Base-by-base conservation (phyloP, 1,140 invertebrate genomes). In the Ditylenchus dipsaci region DNA sequence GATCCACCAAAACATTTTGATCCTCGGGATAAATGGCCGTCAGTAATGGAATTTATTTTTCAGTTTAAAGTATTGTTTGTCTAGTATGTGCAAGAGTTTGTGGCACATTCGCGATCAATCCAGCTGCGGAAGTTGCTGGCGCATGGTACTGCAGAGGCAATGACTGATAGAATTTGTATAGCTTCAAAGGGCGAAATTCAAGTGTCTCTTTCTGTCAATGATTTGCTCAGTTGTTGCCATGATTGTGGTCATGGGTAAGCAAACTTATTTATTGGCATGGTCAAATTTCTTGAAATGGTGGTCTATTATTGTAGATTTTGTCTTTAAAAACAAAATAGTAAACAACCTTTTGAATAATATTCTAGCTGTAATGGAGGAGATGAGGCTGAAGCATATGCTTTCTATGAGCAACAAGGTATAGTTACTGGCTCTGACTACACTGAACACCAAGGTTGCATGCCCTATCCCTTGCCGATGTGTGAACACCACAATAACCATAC, bases 111-210 rank as follows among this genome's bases (percentile, higher is more conserved):
- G 43, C 11, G 43, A 45, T n/a, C 43, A 45, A n/a, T 45, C 43
- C 11, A 45, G n/a, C 11, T 45, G 43, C n/a, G 43, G 43, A 45
- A 45, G 43, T 11, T 45, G n/a, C 84, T 89, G 89, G 91, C 91
- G 5, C 91, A 92, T 84, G 91, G 91, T 58, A 91, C 92, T n/a
- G 91, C 91, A 0, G 91, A 92, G 84, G 90, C 92, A 0, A 95
- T 95, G 89, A 91, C 91, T 17, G 93, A 95, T 84, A 86, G 92
- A 61, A 87, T 87, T 57, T 95, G 93, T 83, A 92, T 93, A 72
- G 89, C 90, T 73, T 90, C 89, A 0, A 87, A 90, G 26, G 91
- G 88, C 19, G 87, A 87, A 33, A 76, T 86, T 7, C 87, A 92
- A 78, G 88, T 90, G 57, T 11, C 11, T 19, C 21, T 59, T 11